Base-by-base conservation (phyloP, 2,888 invertebrate genomes). In the Malacosoma neustria region DNA sequence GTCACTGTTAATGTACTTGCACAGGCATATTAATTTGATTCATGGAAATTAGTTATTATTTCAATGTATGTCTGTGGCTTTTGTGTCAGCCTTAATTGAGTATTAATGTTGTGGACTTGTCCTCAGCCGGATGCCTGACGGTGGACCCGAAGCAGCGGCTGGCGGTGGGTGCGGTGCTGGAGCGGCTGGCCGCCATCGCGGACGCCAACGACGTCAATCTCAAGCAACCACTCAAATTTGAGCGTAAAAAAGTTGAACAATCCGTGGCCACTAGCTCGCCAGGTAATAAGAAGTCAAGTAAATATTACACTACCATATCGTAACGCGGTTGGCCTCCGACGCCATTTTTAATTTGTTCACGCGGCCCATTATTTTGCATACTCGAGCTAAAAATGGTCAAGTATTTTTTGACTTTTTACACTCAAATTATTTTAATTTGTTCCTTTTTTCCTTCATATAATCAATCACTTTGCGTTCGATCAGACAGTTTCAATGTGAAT, bases 181-280 rank as follows among this genome's bases (percentile, higher is more conserved):
- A 97, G 66, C 89, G 94, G 49, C 74, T 98, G 47, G 95, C 94
- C 38, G 94, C 96, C 38, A 92, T 98, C 52, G 94, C 96, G 1
- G 95, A 96, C 75, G 92, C 94, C 38, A 90, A 92, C 70, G 91
- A 91, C 49, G 91, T 95, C 81, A 92, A 93, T 75, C 88, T 96
- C 40, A 93, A 93, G 72, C 92, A 92, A 60, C 90, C 95, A 49
- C 86, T 96, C 54, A 89, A 89, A 65, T 86, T 92, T 65, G 89
- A 90, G 77, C 85, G 87, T 77, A 87, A 87, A 87, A 87, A 87
- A 87, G 87, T 87, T 87, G 87, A 87, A 87, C 87, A 87, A 87
- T 87, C 87, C 64, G 87, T 87, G 87, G 87, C 87, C 87, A 87
- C 87, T 86, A 87, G 87, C 87, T 87, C 87, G 86, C 87, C 87